Percentiles rank a stretch among this genome's conserved stretches.
These are phyloP conservation scores for Polypedilum pembai DNA, from an alignment of 1,140 invertebrate genomes.

Conservation along the genomic window DNA sequence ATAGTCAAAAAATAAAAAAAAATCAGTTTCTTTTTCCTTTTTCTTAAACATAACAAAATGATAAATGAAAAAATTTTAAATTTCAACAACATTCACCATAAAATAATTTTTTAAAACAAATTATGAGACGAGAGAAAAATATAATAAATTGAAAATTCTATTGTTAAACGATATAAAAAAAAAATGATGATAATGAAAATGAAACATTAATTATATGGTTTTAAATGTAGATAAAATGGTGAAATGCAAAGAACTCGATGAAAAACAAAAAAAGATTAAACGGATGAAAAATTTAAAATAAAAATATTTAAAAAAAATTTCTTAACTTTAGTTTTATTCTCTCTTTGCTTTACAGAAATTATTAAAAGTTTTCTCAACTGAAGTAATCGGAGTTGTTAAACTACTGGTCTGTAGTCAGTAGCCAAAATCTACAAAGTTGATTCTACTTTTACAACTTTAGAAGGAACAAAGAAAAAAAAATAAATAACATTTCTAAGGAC, in stretches of 20 bases:
- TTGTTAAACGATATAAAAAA: constrained; percentile 14
- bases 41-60: not conserved
- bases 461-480: too few relatives aligned
- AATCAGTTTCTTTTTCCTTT: constrained; percentile 18
- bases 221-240: constrained; percentile 28
- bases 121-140: not conserved
- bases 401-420: too few relatives aligned
- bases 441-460: too few relatives aligned
- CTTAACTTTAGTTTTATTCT: too few relatives aligned
- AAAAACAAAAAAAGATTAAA: not conserved
- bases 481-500: too few relatives aligned
- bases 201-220: constrained; percentile 27
- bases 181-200: not conserved
- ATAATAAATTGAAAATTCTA: constrained; percentile 16
- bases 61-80: not conserved
- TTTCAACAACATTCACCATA: not conserved
- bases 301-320: constrained; percentile 26
- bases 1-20: not conserved
- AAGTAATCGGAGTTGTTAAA: too few relatives aligned
- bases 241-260: not conserved
- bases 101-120: constrained; percentile 26
- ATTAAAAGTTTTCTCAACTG: too few relatives aligned
- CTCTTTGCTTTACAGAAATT: too few relatives aligned
- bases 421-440: too few relatives aligned
- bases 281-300: constrained; percentile 25